Base-by-base conservation (phyloP, 2,113 vertebrate species). In the Zosterops japonicus region DNA sequence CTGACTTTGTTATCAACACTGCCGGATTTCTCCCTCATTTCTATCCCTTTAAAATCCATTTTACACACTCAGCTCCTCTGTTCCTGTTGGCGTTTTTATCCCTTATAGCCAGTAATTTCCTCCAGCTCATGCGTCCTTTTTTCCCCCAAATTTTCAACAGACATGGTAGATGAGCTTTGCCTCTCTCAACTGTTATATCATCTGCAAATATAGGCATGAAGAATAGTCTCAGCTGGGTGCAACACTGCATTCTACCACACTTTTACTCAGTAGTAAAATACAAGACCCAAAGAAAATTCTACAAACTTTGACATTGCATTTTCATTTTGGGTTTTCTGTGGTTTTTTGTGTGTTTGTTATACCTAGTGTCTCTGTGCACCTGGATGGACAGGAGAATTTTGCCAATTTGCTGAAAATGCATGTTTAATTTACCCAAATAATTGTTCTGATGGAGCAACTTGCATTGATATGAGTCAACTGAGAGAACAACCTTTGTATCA, bases 281-380 rank as follows among this genome's bases (percentile, higher is more conserved):
- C 3, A 21, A 67, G 9, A 67, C 29, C 2, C 20, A 39, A 50
- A 65, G 7, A 72, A 59, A 76, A 81, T 35, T 67, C 33, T 27
- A 61, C 1, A 39, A 5, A 78, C 2, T 68, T 83, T 47, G 36
- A 33, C 15, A 56, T n/a, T 79, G 19, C 4, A 50, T 90, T 76
- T 78, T 84, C 12, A 56, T 85, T 79, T 78, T 59, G 1, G 28
- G 5, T 67, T 83, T 74, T 49, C 28, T 86, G 14, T 78, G 36
- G 81, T 57, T 84, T 29, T 83, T 27, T 86, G 6, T 85, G 2
- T 81, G 24, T 90, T 89, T 91, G 23, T 84, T 74, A 64, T 92
- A 85, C 97, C 20, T 94, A 99, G 98, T 98, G 98, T 68, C 81
- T 98, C 88, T 99, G 98, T 79, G 93, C 94, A 64, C 97, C 96